phyloP scores from a whole-genome alignment of 2,888 invertebrate species.

The Deilephila elpenor region DNA sequence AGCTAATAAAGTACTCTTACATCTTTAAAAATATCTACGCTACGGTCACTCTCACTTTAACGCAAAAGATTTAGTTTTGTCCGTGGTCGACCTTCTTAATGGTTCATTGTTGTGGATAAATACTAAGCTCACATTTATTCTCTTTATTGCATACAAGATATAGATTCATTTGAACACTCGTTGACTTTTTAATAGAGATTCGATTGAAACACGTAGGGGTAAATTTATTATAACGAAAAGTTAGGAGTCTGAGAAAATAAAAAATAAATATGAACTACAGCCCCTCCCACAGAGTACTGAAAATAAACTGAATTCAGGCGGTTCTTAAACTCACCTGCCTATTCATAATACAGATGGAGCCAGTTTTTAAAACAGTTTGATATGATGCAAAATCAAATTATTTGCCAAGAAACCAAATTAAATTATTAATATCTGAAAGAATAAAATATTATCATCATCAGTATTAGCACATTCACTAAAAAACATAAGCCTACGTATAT shows the following conservation, averaged over 20 bases:
- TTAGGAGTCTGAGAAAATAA: background rate
- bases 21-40: background rate
- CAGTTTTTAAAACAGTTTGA: background rate
- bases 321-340: background rate
- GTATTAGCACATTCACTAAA: too few relatives aligned
- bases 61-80: background rate
- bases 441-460: background rate
- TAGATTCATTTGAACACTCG: constrained; percentile 56
- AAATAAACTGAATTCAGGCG: background rate
- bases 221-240: constrained; percentile 2
- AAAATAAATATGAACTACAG: background rate
- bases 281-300: background rate
- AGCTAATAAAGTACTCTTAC: background rate
- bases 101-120: constrained; percentile 33
- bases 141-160: constrained; percentile 52
- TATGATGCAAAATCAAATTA: background rate
- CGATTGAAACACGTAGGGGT: constrained; percentile 38
- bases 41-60: background rate
- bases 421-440: too few relatives aligned
- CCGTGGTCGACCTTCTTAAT: constrained; percentile 10
- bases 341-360: background rate
- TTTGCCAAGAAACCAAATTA: background rate
- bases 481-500: too few relatives aligned
- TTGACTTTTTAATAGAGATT: constrained; percentile 52
- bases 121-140: constrained; percentile 61